Evolutionary conservation across 2,888 invertebrate genomes (phyloP), one percentile per base, ranked within the genome.

Genomic region (Trichacis sp.): DNA sequence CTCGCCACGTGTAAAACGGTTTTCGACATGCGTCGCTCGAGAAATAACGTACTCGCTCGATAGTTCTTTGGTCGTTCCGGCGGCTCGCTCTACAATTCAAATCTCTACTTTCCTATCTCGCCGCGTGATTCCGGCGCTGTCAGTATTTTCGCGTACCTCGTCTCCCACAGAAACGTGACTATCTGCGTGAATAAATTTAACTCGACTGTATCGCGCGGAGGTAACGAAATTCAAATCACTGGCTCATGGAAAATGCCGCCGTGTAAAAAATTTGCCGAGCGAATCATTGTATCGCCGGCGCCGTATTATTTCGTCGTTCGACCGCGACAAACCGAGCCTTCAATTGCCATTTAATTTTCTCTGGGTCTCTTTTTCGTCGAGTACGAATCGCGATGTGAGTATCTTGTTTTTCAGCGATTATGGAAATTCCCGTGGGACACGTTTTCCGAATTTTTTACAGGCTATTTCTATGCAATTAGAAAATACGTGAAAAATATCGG

Each of bases 161-260:
- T 56, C 53, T 52, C 50, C 12, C 2, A 29, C 15, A 29, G 52
- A 33, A 64, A 64, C 64, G 64, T 60, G 60, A 65, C 60, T 60
- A 65, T 60, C 60, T 36, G 50, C 52, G 53, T 48, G 64, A 64
- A 60, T 64, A 60, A 56, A 60, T 64, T 64, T 52, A n/a, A 14
- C 49, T 29, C 36, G 11, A 30, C 49, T 64, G 56, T 60, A 60
- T 65, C 51, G 64, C 42, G 47, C 51, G 64, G 38, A 14, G 38
- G 57, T 50, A 63, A 51, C 55, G 51, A 52, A 56, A 65, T 60
- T 65, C 56, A 65, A 60, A 60, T 64, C 64, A 57, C 56, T 45
- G 47, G 52, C 45, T 64, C 56, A 56, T 52, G 59, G 48, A 52
- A 59, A 60, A 59, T 55, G 51, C 52, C 56, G 55, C 40, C 33